Base-by-base conservation (phyloP, 2,113 vertebrate genomes). In the Epinephelus lanceolatus region DNA sequence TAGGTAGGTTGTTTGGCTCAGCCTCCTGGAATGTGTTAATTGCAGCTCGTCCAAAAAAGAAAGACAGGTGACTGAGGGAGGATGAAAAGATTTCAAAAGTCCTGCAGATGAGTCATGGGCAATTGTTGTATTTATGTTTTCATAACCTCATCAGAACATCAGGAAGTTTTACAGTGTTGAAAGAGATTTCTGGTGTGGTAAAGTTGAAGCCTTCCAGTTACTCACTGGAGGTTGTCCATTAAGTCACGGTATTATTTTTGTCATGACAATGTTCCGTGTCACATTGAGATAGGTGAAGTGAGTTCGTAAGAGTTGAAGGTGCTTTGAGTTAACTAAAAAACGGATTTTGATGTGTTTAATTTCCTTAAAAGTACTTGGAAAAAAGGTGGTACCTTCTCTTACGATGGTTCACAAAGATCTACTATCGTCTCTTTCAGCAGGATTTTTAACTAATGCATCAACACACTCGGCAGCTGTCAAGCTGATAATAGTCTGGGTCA, bases 1-100 rank as follows among this genome's bases (percentile, higher is more conserved):
- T 79, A 0, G 88, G 88, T 90, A 51, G 83, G 90, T 93, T 81
- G n/a, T 84, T 86, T 86, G 79, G 69, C 87, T 61, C 25, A 30
- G 67, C 77, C 76, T 21, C 11, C 66, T 85, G 87, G 88, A 94
- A 94, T 95, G 88, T 85, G 79, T 90, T 92, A 93, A 90, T 93
- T 56, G 83, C 76, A 84, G 75, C 85, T 92, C 86, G 84, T 91
- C 59, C 86, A 81, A 89, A 81, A 89, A 33, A 85, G 83, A 91
- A 84, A 84, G 80, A 87, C 52, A 80, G 73, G 53, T 37, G 83
- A 80, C 69, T 51, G 76, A 70, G 71, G 71, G 67, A 88, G 72
- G 81, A 86, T 80, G 65, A 82, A 90, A 90, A 86, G 65, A 80
- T 91, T 92, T 85, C 71, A 85, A 79, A 89, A 91, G 79, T 80